Conservation (phyloP, 2,113 vertebrate genomes). For the Silurus glanis region DNA sequence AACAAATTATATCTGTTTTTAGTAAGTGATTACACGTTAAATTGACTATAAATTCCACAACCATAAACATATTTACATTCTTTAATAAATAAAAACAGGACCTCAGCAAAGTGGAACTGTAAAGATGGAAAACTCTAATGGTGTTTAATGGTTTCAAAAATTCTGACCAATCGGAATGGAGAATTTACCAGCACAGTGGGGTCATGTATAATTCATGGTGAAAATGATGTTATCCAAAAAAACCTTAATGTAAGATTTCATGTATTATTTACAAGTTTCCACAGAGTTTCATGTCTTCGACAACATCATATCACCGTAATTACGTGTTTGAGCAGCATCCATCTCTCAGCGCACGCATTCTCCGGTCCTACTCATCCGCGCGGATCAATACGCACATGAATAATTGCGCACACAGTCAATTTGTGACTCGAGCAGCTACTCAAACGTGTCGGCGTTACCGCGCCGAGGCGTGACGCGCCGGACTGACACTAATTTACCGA, state of each 20-base stretch:
- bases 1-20: too few species aligned
- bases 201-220: not conserved
- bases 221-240: not conserved
- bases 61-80: too few species aligned
- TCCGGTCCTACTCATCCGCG: not conserved
- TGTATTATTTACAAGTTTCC: not conserved
- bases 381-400: not conserved
- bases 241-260: not conserved
- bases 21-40: too few species aligned
- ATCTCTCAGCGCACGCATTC: not conserved
- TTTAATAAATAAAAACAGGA: too few species aligned
- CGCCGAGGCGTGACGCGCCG: not conserved
- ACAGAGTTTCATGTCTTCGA: not conserved
- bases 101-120: too few species aligned
- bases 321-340: not conserved
- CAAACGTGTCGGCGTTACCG: not conserved
- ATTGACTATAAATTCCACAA: too few species aligned
- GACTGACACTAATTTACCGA: slow-evolving; percentile 8
- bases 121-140: not conserved
- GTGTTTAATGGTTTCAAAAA: too few species aligned
- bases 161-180: not conserved
- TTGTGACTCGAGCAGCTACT: not conserved
- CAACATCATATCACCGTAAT: not conserved
- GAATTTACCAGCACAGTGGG: not conserved
- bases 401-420: not conserved